phyloP scores from a whole-genome alignment of 2,888 invertebrate genomes.

The Zeuzera pyrina region DNA sequence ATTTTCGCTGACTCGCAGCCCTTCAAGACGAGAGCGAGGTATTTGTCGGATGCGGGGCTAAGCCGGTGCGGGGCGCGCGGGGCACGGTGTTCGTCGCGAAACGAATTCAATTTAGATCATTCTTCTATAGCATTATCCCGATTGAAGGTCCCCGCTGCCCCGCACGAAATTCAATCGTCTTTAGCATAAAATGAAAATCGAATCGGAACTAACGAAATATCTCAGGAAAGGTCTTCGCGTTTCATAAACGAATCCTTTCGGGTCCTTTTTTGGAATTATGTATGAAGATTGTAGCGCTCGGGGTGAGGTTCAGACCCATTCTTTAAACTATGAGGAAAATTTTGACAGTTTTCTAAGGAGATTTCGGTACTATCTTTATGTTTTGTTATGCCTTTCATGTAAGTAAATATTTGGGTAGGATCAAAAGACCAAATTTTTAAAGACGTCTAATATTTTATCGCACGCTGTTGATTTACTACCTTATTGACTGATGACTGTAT shows the following conservation, averaged over 20 bases:
- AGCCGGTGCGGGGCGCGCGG: slow-evolving; percentile 19
- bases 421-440: too few relatives aligned
- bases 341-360: too few relatives aligned
- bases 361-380: too few relatives aligned
- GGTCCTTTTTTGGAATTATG: slow-evolving; percentile 36
- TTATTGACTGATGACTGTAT: too few relatives aligned
- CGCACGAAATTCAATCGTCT: slow-evolving; percentile 56
- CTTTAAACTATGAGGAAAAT: too few relatives aligned
- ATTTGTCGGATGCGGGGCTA: slow-evolving; percentile 30
- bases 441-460: too few relatives aligned
- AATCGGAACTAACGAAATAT: slow-evolving; percentile 63
- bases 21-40: slow-evolving; percentile 37
- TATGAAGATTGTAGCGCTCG: slow-evolving; percentile 14
- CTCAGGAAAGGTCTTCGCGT: slow-evolving; percentile 27
- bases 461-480: too few relatives aligned
- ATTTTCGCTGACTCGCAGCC: slow-evolving; percentile 53
- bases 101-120: slow-evolving; percentile 68
- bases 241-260: slow-evolving; percentile 32
- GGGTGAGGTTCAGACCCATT: too few relatives aligned
- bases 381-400: too few relatives aligned
- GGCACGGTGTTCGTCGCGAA: slow-evolving; percentile 28
- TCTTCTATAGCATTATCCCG: slow-evolving; percentile 64
- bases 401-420: too few relatives aligned
- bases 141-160: slow-evolving; percentile 38
- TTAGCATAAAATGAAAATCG: slow-evolving; percentile 69